A percentile compares a stretch with the other conserved stretches of the same genome.
Conservation (phyloP, 2,113 vertebrate genomes). For the Bufo gargarizans region DNA sequence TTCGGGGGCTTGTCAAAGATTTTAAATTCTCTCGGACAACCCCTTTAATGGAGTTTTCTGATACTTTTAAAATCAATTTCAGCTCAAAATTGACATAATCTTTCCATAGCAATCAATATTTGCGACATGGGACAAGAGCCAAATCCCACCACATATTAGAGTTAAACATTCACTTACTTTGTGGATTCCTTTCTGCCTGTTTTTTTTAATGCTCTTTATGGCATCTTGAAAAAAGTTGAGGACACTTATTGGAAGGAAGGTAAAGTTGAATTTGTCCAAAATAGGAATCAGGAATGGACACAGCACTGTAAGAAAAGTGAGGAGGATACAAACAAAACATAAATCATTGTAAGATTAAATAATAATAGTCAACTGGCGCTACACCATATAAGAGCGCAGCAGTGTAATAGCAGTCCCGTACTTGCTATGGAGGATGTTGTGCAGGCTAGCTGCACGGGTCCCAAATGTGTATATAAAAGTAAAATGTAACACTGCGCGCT, state of each 20-base stretch:
- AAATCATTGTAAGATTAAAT: too few relatives aligned
- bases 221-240: slow-evolving; percentile 65
- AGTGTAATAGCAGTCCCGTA: too few relatives aligned
- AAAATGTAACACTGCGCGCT: too few relatives aligned
- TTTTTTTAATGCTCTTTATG: slow-evolving; percentile 62
- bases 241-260: background rate
- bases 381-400: too few relatives aligned
- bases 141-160: background rate
- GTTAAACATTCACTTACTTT: slow-evolving; percentile 49
- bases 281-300: slow-evolving; percentile 61
- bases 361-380: too few relatives aligned
- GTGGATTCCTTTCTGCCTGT: slow-evolving; percentile 57
- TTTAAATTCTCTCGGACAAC: too few relatives aligned
- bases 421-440: too few relatives aligned
- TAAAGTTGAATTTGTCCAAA: slow-evolving; percentile 52
- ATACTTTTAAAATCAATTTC: background rate
- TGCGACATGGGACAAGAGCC: background rate
- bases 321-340: background rate
- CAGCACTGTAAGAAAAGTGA: slow-evolving; percentile 58
- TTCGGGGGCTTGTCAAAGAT: too few relatives aligned
- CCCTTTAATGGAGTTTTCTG: background rate
- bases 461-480: too few relatives aligned
- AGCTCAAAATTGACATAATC: background rate
- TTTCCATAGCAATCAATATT: background rate
- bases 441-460: too few relatives aligned